Percentiles rank a stretch among this genome's conserved stretches.
Evolutionary conservation across 2,797 vertebrate genomes (phyloP).

Genomic region (Benthosema pterotum): DNA sequence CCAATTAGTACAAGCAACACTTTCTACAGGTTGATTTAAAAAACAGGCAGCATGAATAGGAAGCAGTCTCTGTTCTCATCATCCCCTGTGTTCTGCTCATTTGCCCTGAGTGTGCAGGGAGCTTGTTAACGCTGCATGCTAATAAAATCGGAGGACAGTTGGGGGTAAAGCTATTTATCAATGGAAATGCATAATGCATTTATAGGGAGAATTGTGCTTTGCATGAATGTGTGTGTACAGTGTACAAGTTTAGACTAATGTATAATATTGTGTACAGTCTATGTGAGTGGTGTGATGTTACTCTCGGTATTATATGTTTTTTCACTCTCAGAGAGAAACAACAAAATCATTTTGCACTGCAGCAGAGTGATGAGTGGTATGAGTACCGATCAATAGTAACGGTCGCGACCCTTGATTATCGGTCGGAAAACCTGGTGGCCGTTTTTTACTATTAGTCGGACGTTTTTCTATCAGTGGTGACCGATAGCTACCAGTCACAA

Average conservation of each 20-base stretch:
- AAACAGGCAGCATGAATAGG: conserved; percentile 42
- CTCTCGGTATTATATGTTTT: no score
- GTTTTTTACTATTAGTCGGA: no score
- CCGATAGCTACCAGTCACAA: no score
- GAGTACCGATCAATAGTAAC: no score
- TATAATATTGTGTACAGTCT: no score
- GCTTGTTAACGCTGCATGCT: conserved; percentile 13
- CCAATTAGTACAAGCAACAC: conserved; percentile 28
- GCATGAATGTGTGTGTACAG: background rate
- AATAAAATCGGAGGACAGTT: conserved; percentile 12
- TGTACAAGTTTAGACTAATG: no score
- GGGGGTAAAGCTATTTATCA: background rate
- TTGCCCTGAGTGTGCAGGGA: conserved; percentile 7
- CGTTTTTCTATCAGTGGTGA: no score
- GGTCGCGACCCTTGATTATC: no score
- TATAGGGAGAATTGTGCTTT: background rate
- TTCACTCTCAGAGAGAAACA: no score
- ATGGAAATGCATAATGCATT: background rate
- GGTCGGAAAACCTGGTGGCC: no score
- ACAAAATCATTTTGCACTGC: no score
- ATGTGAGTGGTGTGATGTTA: background rate
- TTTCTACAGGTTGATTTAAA: conserved; percentile 17
- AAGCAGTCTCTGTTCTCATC: conserved; percentile 47
- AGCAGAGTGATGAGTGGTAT: no score
- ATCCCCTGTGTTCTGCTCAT: conserved; percentile 29